Evolutionary conservation across 2,888 invertebrate genomes (phyloP), one percentile per base, ranked within the genome.

Genomic region (Dinocampus coccinellae): DNA sequence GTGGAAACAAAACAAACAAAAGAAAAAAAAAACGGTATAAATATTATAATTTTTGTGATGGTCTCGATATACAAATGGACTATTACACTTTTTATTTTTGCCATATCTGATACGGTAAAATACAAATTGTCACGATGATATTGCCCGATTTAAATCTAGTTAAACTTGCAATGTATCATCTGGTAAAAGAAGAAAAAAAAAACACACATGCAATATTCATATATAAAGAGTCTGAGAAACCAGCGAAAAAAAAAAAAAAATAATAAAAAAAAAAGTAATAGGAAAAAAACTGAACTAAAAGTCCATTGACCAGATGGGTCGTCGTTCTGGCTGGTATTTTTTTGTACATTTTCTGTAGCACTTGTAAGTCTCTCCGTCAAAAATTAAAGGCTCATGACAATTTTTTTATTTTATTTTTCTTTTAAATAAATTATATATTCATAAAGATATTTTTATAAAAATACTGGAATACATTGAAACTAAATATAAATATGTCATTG

Each of bases 241-340:
- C 36, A 22, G n/a, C 39, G 11, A 3, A 39, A 13, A 39, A 20
- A 34, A 16, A 55, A 55, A 66, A 72, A 72, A 67, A 64, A n/a
- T n/a, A n/a, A n/a, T n/a, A n/a, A n/a, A n/a, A n/a, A n/a, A n/a
- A n/a, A n/a, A n/a, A n/a, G n/a, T n/a, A n/a, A n/a, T n/a, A n/a
- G n/a, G n/a, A 72, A 74, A 77, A 73, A 67, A 53, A 66, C 62
- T 73, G 66, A 74, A 22, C 76, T 73, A 82, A 77, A 79, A 81
- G 83, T 81, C 83, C 83, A 81, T 82, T 83, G 83, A 83, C 83
- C 83, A 83, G 80, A 82, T 83, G 83, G 81, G 75, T 66, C 36
- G 53, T 52, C n/a, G 55, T 58, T 55, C 61, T 69, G 53, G 39
- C 34, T 63, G 24, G 33, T n/a, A 57, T 53, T 58, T 52, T 70